phyloP scores from a whole-genome alignment of 2,113 vertebrate species.

The Podarcis raffonei region DNA sequence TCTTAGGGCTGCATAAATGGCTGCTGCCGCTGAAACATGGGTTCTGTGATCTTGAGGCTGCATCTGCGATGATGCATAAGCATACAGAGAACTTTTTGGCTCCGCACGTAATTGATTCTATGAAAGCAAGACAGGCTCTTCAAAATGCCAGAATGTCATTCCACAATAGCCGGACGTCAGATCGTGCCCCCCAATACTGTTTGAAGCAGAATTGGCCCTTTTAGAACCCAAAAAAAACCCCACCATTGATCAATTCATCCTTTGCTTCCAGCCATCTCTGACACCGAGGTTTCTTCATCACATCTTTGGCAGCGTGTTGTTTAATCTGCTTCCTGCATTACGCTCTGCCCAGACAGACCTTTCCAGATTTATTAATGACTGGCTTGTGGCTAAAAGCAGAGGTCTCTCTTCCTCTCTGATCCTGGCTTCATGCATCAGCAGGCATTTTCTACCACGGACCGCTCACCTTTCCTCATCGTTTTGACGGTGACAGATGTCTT shows the following conservation, averaged over 20 bases:
- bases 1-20: too few relatives aligned
- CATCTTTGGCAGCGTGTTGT: not conserved
- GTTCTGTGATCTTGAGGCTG: too few relatives aligned
- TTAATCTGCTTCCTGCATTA: not conserved
- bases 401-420: slow-evolving; percentile 4
- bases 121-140: too few relatives aligned
- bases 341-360: not conserved
- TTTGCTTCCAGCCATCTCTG: not conserved
- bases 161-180: not conserved
- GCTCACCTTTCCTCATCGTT: not conserved
- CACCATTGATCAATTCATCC: not conserved
- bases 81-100: too few relatives aligned
- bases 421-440: slow-evolving; percentile 28
- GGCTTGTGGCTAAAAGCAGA: slow-evolving; percentile 23
- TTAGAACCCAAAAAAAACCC: not conserved
- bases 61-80: too few relatives aligned
- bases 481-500: slow-evolving; percentile 25
- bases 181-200: not conserved
- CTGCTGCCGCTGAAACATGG: too few relatives aligned
- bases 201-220: not conserved
- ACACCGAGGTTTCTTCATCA: not conserved
- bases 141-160: too few relatives aligned
- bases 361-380: slow-evolving; percentile 31
- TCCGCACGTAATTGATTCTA: too few relatives aligned
- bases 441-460: not conserved